A percentile compares a stretch with the other conserved stretches of the same genome.
Conservation (phyloP, 2,797 vertebrate genomes). For the Phaenicophaeus curvirostris region DNA sequence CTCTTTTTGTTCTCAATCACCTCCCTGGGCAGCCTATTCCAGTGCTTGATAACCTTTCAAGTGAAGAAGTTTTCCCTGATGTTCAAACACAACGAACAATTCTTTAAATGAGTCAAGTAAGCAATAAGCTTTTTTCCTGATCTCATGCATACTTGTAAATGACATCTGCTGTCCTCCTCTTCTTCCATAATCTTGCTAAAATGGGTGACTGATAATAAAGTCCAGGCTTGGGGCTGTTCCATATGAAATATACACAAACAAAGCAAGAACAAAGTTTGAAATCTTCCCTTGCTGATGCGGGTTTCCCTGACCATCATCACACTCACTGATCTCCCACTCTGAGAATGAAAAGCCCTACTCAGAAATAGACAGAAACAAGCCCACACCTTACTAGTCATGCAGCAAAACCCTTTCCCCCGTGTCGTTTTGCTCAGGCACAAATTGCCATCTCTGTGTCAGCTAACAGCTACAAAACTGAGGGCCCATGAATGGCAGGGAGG, state of each 20-base stretch:
- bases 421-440: background rate
- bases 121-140: background rate
- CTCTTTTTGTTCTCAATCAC: constrained; percentile 14
- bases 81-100: background rate
- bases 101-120: background rate
- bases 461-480: background rate
- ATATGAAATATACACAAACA: background rate
- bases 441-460: background rate
- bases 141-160: background rate
- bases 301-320: background rate
- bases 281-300: background rate
- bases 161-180: background rate
- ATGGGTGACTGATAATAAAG: background rate
- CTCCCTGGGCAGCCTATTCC: too few relatives aligned
- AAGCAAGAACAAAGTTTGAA: background rate
- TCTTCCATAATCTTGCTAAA: background rate
- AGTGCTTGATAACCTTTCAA: too few relatives aligned
- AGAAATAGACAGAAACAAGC: background rate
- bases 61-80: too few relatives aligned
- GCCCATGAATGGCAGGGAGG: background rate
- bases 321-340: background rate
- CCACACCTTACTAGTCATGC: background rate
- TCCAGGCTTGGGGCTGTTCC: background rate
- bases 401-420: background rate
- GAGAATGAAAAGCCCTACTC: background rate